These are phyloP conservation scores for Astreopora myriophthalma DNA, from an alignment of 64 coral and sea anemone species.

Conservation along the genomic window DNA sequence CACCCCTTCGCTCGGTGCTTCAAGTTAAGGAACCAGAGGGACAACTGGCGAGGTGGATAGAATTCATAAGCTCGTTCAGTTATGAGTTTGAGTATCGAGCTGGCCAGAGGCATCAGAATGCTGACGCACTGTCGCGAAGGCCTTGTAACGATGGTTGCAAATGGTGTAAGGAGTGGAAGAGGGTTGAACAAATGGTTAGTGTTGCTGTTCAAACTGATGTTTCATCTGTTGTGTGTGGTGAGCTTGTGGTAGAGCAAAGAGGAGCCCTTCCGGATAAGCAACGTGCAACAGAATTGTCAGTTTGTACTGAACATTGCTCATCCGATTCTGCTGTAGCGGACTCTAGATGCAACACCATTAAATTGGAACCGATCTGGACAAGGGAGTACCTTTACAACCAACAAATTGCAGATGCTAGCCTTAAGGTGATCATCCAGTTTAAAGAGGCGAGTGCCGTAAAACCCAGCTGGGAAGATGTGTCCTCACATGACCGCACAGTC, in stretches of 20 bases:
- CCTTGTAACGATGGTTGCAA: not conserved
- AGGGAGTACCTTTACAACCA: constrained; percentile 12
- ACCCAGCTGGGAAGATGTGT: too few species aligned
- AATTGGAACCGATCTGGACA: not conserved
- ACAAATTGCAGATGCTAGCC: too few species aligned
- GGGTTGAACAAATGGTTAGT: not conserved
- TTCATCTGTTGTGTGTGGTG: not conserved
- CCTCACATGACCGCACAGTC: too few species aligned
- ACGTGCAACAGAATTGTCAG: not conserved
- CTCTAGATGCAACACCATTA: constrained; percentile 22
- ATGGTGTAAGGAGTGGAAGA: constrained; percentile 6
- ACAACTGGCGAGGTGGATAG: constrained; percentile 3
- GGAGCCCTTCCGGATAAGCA: not conserved
- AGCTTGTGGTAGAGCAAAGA: not conserved
- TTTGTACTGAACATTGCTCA: not conserved
- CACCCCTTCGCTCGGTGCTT: not conserved
- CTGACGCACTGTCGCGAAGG: constrained; percentile 18
- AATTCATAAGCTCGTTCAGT: not conserved
- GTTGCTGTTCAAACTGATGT: not conserved
- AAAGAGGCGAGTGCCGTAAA: not conserved
- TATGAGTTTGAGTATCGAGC: not conserved
- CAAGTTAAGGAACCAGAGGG: constrained; percentile 19
- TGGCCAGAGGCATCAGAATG: not conserved
- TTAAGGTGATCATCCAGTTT: too few species aligned
- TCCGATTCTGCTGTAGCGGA: too few species aligned